Conservation (phyloP, 1,140 invertebrate genomes). For the Anagrus nilaparvatae region DNA sequence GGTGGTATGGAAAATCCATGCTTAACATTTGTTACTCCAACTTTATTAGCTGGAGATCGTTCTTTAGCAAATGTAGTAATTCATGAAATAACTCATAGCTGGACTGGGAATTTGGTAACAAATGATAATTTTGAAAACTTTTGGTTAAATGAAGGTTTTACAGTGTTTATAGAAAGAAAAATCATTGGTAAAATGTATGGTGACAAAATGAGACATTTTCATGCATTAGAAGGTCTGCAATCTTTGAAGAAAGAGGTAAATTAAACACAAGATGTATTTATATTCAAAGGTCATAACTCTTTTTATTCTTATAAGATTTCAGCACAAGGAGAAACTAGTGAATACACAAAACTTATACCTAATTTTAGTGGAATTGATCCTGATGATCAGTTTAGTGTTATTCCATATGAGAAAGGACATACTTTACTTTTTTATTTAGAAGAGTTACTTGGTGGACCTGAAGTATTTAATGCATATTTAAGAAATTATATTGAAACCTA, state of each 20-base stretch:
- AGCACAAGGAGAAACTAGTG: slow-evolving; percentile 48
- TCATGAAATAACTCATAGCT: slow-evolving; percentile 93
- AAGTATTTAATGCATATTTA: slow-evolving; percentile 77
- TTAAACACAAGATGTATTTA: slow-evolving; percentile 4
- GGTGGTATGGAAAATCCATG: slow-evolving; percentile 98
- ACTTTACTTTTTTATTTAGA: slow-evolving; percentile 83
- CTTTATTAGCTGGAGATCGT: slow-evolving; percentile 79
- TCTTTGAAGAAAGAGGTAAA: slow-evolving; percentile 60
- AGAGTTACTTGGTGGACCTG: slow-evolving; percentile 69
- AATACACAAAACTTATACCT: slow-evolving; percentile 67
- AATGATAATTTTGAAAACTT: slow-evolving; percentile 91
- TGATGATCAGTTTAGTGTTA: slow-evolving; percentile 80
- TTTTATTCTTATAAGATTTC: slow-evolving; percentile 43
- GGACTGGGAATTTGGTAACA: slow-evolving; percentile 93
- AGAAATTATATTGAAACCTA: slow-evolving; percentile 72
- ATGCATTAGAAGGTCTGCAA: slow-evolving; percentile 64
- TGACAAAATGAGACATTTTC: slow-evolving; percentile 66
- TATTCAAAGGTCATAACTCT: slow-evolving; percentile 1
- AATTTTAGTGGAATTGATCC: slow-evolving; percentile 75
- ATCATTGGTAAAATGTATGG: slow-evolving; percentile 60
- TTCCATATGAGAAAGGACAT: slow-evolving; percentile 91
- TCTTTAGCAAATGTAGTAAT: slow-evolving; percentile 82
- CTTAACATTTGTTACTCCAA: slow-evolving; percentile 89
- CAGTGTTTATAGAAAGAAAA: slow-evolving; percentile 85
- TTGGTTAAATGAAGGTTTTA: slow-evolving; percentile 96